Conservation (phyloP, 1,140 invertebrate genomes). For the Atopsyche davidsoni region DNA sequence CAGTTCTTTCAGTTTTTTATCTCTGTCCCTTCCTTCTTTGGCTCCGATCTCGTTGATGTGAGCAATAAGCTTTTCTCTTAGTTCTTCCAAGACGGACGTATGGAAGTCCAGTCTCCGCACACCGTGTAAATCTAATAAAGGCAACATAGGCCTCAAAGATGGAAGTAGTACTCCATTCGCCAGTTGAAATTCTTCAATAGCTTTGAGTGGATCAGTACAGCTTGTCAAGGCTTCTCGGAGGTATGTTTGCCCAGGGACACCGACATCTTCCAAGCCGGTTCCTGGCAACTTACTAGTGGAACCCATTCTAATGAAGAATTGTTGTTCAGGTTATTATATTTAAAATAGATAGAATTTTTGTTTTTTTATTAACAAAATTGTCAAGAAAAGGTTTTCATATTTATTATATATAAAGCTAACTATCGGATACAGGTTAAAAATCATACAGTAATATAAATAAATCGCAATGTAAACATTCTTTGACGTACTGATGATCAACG, state of each 20-base stretch:
- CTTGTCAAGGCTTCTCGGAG: constrained; percentile 89
- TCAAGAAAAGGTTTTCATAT: no score
- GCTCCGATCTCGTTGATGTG: constrained; percentile 85
- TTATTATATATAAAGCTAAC: no score
- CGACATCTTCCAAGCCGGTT: constrained; percentile 76
- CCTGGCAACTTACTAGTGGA: constrained; percentile 44
- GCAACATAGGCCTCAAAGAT: constrained; percentile 88
- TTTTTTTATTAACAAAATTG: no score
- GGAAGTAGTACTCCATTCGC: constrained; percentile 93
- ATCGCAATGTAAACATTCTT: no score
- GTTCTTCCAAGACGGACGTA: constrained; percentile 88
- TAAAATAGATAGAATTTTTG: no score
- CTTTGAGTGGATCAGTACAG: constrained; percentile 91
- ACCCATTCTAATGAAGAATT: constrained; percentile 39
- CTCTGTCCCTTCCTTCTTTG: constrained; percentile 68
- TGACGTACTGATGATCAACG: constrained; percentile 1
- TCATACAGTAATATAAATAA: no score
- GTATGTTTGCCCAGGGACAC: constrained; percentile 84
- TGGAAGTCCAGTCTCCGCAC: constrained; percentile 91
- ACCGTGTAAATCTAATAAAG: constrained; percentile 88
- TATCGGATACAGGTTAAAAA: no score
- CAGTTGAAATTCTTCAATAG: constrained; percentile 96
- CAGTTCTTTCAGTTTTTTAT: constrained; percentile 85
- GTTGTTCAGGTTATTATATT: no score
- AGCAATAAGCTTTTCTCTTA: constrained; percentile 80